A percentile compares a stretch with the other conserved stretches of the same genome.
These are phyloP conservation scores for Hyalella azteca DNA, from an alignment of 2,888 invertebrate species.

Conservation along the genomic window DNA sequence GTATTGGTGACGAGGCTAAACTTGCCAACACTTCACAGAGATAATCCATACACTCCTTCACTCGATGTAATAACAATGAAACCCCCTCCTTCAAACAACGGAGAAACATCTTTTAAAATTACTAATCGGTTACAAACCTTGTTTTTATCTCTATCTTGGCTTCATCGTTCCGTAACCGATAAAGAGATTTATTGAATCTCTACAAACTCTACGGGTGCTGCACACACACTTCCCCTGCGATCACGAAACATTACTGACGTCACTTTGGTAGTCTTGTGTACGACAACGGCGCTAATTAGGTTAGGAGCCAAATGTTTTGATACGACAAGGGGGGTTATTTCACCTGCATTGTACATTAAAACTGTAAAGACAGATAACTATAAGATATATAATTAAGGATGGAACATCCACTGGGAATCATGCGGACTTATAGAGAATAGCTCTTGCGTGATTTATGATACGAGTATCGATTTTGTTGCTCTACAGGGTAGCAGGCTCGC, in stretches of 20 bases:
- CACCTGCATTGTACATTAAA: neutral
- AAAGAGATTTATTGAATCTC: too few species aligned
- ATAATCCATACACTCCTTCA: conserved; percentile 14
- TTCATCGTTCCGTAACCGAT: too few species aligned
- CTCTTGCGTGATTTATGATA: neutral
- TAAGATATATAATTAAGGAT: neutral
- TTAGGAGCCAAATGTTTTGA: neutral
- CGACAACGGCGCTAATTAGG: conserved; percentile 2
- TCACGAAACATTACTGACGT: neutral
- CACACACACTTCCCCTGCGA: neutral
- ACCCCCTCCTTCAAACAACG: too few species aligned
- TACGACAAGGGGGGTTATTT: neutral
- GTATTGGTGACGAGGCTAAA: too few species aligned
- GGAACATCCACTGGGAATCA: neutral
- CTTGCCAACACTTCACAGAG: neutral
- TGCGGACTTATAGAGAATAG: neutral
- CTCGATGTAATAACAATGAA: too few species aligned
- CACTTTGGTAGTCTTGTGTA: neutral
- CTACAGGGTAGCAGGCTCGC: neutral
- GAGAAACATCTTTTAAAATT: too few species aligned
- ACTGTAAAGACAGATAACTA: neutral
- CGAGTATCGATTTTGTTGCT: neutral
- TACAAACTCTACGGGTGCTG: conserved; percentile 7
- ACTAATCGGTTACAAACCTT: too few species aligned
- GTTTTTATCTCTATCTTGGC: too few species aligned